phyloP scores from a whole-genome alignment of 1,140 invertebrate species.

The Planococcus citri region DNA sequence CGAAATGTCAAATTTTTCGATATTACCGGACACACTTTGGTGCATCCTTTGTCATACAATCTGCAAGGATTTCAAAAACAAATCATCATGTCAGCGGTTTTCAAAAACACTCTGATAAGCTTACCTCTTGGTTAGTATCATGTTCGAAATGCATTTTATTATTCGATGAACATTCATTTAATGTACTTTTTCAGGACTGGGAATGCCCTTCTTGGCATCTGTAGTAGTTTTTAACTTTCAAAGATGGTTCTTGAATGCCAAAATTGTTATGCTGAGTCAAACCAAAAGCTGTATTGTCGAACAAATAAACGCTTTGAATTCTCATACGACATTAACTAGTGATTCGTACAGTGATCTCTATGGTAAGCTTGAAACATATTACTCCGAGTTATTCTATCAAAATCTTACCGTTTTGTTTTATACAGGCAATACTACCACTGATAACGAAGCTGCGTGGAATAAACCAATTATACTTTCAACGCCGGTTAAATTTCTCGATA shows the following conservation, averaged over 20 bases:
- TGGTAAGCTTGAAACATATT: neutral
- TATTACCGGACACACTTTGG: neutral
- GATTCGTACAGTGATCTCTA: neutral
- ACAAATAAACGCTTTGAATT: neutral
- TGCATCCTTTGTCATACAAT: neutral
- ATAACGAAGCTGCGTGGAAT: neutral
- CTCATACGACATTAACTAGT: neutral
- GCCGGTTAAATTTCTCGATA: neutral
- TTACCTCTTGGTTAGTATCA: neutral
- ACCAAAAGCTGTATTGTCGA: neutral
- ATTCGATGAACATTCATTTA: neutral
- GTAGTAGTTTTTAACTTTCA: neutral
- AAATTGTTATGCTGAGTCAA: slow-evolving; percentile 4
- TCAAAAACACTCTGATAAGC: neutral
- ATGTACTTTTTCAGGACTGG: slow-evolving; percentile 6
- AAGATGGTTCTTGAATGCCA: neutral
- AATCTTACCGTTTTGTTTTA: neutral
- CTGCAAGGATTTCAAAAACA: slow-evolving; percentile 4
- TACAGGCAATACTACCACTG: neutral
- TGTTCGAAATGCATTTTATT: neutral
- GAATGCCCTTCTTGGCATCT: neutral
- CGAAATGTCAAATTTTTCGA: neutral
- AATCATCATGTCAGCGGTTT: neutral
- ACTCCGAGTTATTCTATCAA: neutral
- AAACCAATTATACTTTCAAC: neutral